phyloP scores from a whole-genome alignment of 2,888 invertebrate species.

The Lasioglossum marginatum region DNA sequence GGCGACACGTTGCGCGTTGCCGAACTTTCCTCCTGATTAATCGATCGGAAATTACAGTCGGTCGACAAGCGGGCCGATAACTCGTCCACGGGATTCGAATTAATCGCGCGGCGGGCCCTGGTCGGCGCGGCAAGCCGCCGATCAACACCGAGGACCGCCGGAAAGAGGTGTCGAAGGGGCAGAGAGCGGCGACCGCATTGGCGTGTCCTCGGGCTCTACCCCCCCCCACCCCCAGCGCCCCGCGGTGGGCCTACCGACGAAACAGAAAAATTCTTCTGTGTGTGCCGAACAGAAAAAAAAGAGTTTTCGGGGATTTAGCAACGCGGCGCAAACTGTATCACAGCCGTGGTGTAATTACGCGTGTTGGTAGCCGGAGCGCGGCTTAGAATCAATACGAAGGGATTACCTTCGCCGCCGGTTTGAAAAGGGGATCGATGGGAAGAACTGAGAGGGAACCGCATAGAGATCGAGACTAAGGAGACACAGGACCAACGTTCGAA shows the following conservation, averaged over 20 bases:
- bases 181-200: constrained; percentile 28
- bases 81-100: constrained; percentile 42
- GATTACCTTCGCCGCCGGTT: constrained; percentile 52
- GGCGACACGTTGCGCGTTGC: constrained; percentile 79
- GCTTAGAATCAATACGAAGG: constrained; percentile 68
- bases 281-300: constrained; percentile 24
- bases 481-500: not conserved
- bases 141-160: not conserved
- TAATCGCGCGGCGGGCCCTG: constrained; percentile 41
- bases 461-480: not conserved
- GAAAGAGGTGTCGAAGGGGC: constrained; percentile 6
- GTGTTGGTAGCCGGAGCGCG: constrained; percentile 43
- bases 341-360: constrained; percentile 55
- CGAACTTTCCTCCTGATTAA: constrained; percentile 80
- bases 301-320: constrained; percentile 30
- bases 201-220: constrained; percentile 11
- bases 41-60: constrained; percentile 74
- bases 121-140: constrained; percentile 1
- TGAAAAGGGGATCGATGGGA: constrained; percentile 31
- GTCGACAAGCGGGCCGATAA: constrained; percentile 35
- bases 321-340: constrained; percentile 4
- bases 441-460: constrained; percentile 24
- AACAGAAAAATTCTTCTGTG: not conserved
- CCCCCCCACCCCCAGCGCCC: not conserved
- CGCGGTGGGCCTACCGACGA: not conserved